Evolutionary conservation across 2,797 vertebrate genomes (phyloP).

Genomic region (Mormyrus proboscirostris): DNA sequence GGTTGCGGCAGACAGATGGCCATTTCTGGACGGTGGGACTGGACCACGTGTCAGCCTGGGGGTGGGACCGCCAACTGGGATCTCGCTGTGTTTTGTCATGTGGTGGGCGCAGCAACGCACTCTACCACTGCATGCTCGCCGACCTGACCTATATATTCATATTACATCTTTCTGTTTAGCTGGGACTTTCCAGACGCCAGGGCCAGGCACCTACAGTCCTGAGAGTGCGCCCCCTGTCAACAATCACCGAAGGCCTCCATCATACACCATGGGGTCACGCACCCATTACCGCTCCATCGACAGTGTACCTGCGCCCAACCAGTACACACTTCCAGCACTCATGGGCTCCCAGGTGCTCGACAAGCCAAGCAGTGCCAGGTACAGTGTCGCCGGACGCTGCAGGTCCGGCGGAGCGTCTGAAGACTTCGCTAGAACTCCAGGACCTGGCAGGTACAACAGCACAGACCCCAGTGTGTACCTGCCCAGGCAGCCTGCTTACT

Average conservation of each 20-base stretch:
- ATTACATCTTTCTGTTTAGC: constrained; percentile 32
- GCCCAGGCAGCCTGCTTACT: constrained; percentile 70
- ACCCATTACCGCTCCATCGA: constrained; percentile 64
- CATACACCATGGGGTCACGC: constrained; percentile 71
- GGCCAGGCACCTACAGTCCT: constrained; percentile 77
- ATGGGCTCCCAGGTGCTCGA: constrained; percentile 63
- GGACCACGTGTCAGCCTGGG: neutral
- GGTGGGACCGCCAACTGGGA: neutral
- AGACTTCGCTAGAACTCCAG: constrained; percentile 69
- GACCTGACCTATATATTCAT: neutral
- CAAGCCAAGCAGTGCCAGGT: constrained; percentile 72
- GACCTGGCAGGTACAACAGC: constrained; percentile 69
- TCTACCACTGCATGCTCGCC: neutral
- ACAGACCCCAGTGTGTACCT: constrained; percentile 66
- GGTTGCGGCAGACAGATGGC: neutral
- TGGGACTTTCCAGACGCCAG: constrained; percentile 60
- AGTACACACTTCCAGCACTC: constrained; percentile 71
- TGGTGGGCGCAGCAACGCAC: neutral
- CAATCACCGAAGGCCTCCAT: constrained; percentile 60
- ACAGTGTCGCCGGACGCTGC: constrained; percentile 56
- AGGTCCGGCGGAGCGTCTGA: constrained; percentile 51
- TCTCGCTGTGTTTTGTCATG: neutral
- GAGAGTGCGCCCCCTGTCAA: constrained; percentile 66
- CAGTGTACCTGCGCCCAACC: constrained; percentile 70
- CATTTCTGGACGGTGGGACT: neutral